Conservation (phyloP, 2,797 vertebrate species). For the Lutjanus campechanus region DNA sequence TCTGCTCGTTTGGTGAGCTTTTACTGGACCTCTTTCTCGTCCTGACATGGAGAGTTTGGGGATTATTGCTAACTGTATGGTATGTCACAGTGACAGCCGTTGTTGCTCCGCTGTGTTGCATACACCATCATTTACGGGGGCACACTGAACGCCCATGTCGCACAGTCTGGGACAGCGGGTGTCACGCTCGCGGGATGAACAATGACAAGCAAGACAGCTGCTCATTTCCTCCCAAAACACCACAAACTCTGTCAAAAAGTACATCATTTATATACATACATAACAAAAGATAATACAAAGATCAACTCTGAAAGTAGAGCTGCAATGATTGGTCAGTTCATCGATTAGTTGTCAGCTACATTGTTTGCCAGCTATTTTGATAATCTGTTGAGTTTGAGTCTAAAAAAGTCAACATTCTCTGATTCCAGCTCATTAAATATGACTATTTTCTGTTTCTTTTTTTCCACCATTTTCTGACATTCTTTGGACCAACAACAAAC, state of each 20-base stretch:
- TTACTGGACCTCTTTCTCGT: conserved; percentile 12
- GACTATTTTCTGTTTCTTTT: too few relatives aligned
- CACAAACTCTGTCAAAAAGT: conserved; percentile 6
- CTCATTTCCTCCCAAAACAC: conserved; percentile 36
- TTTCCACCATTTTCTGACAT: too few relatives aligned
- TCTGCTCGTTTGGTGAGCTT: conserved; percentile 21
- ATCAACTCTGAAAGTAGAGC: not conserved
- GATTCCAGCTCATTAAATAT: too few relatives aligned
- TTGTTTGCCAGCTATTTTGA: too few relatives aligned
- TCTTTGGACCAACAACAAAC: too few relatives aligned
- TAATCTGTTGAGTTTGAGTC: too few relatives aligned
- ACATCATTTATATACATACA: not conserved
- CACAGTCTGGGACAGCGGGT: conserved; percentile 67
- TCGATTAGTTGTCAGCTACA: too few relatives aligned
- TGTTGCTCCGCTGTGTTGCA: conserved; percentile 60
- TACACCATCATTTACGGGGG: conserved; percentile 63
- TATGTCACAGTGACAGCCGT: conserved; percentile 57
- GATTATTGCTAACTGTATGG: conserved; percentile 48
- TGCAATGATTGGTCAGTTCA: too few relatives aligned
- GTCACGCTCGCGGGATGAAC: conserved; percentile 60
- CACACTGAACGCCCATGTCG: conserved; percentile 48
- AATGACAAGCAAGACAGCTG: conserved; percentile 63
- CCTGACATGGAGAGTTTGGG: conserved; percentile 35
- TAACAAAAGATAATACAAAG: too few relatives aligned
- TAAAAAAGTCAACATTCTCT: too few relatives aligned